Evolutionary conservation across 2,113 vertebrate genomes (phyloP).

Genomic region (Ivindomyrus marchei): DNA sequence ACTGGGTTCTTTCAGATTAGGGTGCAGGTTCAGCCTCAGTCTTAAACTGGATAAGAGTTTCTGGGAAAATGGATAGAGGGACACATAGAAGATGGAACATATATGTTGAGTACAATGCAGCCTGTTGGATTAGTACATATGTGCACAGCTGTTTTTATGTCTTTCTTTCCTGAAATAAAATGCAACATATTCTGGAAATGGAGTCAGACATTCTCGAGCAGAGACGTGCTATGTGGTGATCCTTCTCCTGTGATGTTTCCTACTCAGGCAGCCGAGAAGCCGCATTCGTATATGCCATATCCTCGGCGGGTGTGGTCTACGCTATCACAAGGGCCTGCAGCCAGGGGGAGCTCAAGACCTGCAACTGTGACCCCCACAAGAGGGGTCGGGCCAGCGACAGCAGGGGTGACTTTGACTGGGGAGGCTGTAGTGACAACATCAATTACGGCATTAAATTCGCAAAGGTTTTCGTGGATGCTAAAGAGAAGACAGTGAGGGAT

Average conservation of each 20-base stretch:
- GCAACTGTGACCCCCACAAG: conserved; percentile 86
- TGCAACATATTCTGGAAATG: neutral
- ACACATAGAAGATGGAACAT: conserved; percentile 35
- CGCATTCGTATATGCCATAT: conserved; percentile 94
- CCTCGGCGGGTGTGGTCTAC: conserved; percentile 90
- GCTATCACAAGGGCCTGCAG: conserved; percentile 91
- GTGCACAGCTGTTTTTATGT: neutral
- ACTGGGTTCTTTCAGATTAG: neutral
- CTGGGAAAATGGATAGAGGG: neutral
- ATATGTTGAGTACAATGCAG: conserved; percentile 37
- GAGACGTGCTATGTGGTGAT: neutral
- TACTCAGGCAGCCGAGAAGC: conserved; percentile 85
- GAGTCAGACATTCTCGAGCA: neutral
- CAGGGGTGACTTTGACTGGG: conserved; percentile 92
- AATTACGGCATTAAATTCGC: conserved; percentile 92
- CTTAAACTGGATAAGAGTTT: neutral
- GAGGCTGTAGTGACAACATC: conserved; percentile 95
- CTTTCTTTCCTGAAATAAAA: neutral
- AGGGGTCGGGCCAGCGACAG: conserved; percentile 75
- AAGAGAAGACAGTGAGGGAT: conserved; percentile 88
- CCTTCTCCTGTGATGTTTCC: conserved; percentile 21
- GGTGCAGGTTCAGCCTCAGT: neutral
- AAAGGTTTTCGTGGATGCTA: conserved; percentile 91
- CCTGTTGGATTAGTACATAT: neutral
- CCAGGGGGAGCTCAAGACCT: conserved; percentile 87